phyloP scores from a whole-genome alignment of 1,140 invertebrate genomes.

The Campodea augens region DNA sequence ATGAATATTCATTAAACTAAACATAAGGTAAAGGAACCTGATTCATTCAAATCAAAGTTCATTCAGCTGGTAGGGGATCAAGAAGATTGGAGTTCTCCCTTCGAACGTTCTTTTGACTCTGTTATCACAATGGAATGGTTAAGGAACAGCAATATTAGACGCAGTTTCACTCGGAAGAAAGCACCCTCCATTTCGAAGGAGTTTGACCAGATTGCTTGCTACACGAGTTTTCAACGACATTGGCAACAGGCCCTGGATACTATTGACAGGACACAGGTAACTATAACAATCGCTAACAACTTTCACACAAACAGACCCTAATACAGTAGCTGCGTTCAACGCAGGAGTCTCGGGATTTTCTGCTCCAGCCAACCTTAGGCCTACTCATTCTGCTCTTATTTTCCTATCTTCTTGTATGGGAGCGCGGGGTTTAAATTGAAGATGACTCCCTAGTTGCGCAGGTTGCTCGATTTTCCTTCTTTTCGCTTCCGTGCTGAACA shows the following conservation, averaged over 20 bases:
- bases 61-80: background rate
- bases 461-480: too few relatives aligned
- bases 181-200: slow-evolving; percentile 23
- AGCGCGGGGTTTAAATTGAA: too few relatives aligned
- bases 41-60: background rate
- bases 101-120: slow-evolving; percentile 1
- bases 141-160: slow-evolving; percentile 15
- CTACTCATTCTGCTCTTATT: too few relatives aligned
- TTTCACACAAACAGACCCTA: slow-evolving; percentile 1
- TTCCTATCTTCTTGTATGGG: too few relatives aligned
- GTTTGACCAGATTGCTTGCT: slow-evolving; percentile 57
- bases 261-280: slow-evolving; percentile 43
- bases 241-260: slow-evolving; percentile 82
- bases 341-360: background rate
- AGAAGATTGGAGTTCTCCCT: background rate
- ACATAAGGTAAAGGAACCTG: too few relatives aligned
- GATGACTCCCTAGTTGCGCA: too few relatives aligned
- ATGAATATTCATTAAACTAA: too few relatives aligned
- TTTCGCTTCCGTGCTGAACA: too few relatives aligned
- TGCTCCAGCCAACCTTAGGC: too few relatives aligned
- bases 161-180: slow-evolving; percentile 14
- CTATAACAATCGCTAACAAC: background rate
- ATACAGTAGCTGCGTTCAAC: background rate
- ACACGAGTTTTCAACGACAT: slow-evolving; percentile 82
- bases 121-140: slow-evolving; percentile 18